Evolutionary conservation across 2,113 vertebrate genomes (phyloP), one percentile per base, ranked within the genome.

Genomic region (Alectura lathami): DNA sequence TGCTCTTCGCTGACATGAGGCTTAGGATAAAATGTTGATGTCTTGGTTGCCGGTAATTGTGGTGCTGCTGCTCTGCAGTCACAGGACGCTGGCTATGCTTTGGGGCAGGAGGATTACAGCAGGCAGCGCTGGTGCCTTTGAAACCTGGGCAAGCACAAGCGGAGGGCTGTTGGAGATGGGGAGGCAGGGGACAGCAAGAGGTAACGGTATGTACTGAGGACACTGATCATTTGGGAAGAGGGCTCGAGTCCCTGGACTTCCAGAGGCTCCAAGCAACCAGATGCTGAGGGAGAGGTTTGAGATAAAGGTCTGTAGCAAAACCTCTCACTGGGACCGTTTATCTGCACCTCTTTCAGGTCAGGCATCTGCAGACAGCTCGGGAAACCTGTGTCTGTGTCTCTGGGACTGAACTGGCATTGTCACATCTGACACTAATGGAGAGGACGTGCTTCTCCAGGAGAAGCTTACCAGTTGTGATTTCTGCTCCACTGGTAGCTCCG

Each of bases 41-140:
- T 76, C 81, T 66, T 51, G 59, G 54, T 83, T 77, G 84, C 34
- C n/a, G 80, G 53, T 42, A 38, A n/a, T 29, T 63, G 89, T 54
- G 43, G 59, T 22, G 10, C 43, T 14, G 63, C n/a, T 60, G 77
- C 50, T 73, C n/a, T 0, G 0, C 3, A 7, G 48, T 26, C 40
- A 10, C 0, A 14, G 23, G 93, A 9, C 42, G 3, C 8, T 40
- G 80, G 27, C 67, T 24, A 67, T 48, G 57, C n/a, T 43, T 59
- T 32, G 14, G 89, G 76, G 54, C 64, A 59, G 60, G 48, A 57
- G 54, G 73, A 18, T 16, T 48, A 4, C 0, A 24, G 86, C 1
- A 29, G 64, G 57, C n/a, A 38, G 32, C 63, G 51, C 23, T 34
- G 43, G 34, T 7, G 3, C 0, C 50, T 64, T 47, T 0, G 2